A percentile compares a stretch with the other conserved stretches of the same genome.
These are phyloP conservation scores for Vireo altiloquus DNA, from an alignment of 2,113 vertebrate genomes.

Conservation along the genomic window DNA sequence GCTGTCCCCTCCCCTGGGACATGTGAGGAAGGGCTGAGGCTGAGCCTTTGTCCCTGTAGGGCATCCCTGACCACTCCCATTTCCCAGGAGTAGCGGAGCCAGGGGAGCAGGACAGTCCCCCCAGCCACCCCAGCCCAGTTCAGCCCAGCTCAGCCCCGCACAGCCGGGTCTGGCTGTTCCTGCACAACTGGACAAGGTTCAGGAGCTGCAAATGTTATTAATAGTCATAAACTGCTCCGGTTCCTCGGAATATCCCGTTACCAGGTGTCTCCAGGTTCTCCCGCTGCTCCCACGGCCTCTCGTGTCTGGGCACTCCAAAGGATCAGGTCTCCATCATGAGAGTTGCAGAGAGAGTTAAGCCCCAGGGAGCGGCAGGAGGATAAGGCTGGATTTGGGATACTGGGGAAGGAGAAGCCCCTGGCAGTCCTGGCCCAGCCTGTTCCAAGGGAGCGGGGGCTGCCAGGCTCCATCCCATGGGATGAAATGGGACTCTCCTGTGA, in stretches of 20 bases:
- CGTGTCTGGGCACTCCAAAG: neutral
- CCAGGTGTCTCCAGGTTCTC: neutral
- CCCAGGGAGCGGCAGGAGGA: neutral
- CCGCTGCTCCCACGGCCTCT: neutral
- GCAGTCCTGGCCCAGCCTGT: neutral
- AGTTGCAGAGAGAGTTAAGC: neutral
- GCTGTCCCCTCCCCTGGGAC: neutral
- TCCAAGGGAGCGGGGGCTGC: neutral
- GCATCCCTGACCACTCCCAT: fast-evolving
- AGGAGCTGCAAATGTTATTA: conserved; percentile 50
- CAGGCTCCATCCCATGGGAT: neutral
- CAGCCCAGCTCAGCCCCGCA: neutral
- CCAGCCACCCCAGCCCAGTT: too few species aligned
- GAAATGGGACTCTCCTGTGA: fast-evolving
- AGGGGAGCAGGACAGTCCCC: neutral
- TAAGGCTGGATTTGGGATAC: neutral
- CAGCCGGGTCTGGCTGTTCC: neutral
- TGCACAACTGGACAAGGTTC: neutral
- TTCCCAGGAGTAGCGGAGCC: neutral
- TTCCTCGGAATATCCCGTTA: neutral
- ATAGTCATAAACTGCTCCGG: neutral
- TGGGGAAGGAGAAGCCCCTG: neutral
- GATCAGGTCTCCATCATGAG: neutral
- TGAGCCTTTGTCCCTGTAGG: neutral
- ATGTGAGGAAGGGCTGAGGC: neutral